Evolutionary conservation across 2,797 vertebrate genomes (phyloP), one percentile per base, ranked within the genome.

Genomic region (Rhynchotus rufescens): DNA sequence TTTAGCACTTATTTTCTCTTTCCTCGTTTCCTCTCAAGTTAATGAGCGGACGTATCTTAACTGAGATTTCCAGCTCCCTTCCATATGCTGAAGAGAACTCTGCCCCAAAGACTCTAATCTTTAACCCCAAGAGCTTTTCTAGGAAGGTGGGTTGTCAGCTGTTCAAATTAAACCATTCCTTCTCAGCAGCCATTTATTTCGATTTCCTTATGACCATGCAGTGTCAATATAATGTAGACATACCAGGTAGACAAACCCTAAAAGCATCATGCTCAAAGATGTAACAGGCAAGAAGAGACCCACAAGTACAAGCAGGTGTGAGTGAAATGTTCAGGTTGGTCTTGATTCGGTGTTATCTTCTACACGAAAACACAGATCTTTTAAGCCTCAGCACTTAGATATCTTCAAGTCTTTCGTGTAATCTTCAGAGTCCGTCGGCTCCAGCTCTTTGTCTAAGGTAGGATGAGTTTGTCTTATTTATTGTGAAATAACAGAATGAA

Each of bases 381-480:
- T 80, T 42, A 83, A 71, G 34, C 64, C 54, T 76, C 59, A 90
- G 66, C 34, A 66, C 22, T 54, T 90, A 52, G 32, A 49, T 76
- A 17, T 47, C 68, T 51, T 57, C 16, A 74, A 86, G 40, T 80
- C 68, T 78, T 86, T 80, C 26, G 42, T 25, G 44, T 38, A 77
- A 47, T 26, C 81, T 80, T 81, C 85, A 62, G 59, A 94, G 75
- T 40, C 6, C 80, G 47, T 92, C 54, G 15, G 61, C 89, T 92
- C 59, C 49, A 89, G 45, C 36, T 88, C 25, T 91, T 72, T 64
- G 4, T 87, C 49, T 69, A 75, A 77, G 22, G 51, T 83, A 89
- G 92, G 84, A 84, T 75, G 60, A 21, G 25, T 12, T 88, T 94
- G 73, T 80, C 36, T 76, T 90, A 69, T 73, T 95, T 89, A 45